Percentiles rank a stretch among this genome's conserved stretches.
These are phyloP conservation scores for Drosophila bunnanda DNA, from an alignment of 2,888 invertebrate species.

Conservation along the genomic window DNA sequence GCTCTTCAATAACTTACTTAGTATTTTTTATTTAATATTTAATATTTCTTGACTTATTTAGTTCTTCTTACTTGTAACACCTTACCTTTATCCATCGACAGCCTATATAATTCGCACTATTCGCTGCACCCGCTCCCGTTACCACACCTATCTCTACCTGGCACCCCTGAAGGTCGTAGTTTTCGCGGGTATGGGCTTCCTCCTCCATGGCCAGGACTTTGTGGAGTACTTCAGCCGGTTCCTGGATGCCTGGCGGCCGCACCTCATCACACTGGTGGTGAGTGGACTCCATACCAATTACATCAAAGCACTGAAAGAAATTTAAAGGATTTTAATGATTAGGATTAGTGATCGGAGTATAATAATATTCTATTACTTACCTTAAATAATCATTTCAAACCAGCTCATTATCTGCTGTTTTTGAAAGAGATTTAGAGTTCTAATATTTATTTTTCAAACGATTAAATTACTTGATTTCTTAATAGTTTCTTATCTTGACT, in stretches of 20 bases:
- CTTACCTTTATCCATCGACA: conserved; percentile 28
- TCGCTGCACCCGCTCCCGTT: conserved; percentile 88
- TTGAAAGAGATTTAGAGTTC: rapidly evolving
- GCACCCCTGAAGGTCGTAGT: conserved; percentile 91
- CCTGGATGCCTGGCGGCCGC: conserved; percentile 85
- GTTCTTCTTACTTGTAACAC: no score
- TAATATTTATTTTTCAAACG: not conserved
- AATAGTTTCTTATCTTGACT: not conserved
- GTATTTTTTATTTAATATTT: not conserved
- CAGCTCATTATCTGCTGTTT: not conserved
- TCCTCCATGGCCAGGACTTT: conserved; percentile 85
- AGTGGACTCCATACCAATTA: conserved; percentile 46
- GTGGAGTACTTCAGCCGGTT: conserved; percentile 85
- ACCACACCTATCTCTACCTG: conserved; percentile 90
- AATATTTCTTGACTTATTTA: not conserved
- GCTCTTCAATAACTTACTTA: rapidly evolving
- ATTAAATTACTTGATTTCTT: not conserved
- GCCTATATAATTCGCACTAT: conserved; percentile 81
- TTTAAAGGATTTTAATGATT: not conserved
- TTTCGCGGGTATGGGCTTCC: conserved; percentile 88
- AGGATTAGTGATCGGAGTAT: no score
- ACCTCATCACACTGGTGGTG: conserved; percentile 86
- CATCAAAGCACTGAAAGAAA: not conserved
- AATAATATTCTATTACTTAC: no score
- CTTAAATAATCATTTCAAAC: no score